Conservation (phyloP, 2,888 invertebrate species). For the Ophioninae sp. region DNA sequence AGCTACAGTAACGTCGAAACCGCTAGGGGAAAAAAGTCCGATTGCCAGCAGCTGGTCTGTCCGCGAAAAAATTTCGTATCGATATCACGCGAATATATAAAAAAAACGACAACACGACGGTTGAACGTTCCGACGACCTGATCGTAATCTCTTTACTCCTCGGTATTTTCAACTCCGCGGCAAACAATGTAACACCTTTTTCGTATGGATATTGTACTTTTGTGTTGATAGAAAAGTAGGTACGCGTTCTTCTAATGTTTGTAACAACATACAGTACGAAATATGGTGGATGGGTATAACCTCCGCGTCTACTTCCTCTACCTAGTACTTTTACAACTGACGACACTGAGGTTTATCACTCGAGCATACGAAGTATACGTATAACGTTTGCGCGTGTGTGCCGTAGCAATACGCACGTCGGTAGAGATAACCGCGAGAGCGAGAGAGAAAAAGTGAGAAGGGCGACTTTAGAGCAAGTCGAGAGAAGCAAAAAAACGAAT, state of each 20-base stretch:
- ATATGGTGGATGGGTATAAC: constrained; percentile 14
- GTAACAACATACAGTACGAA: background rate
- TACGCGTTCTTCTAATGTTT: background rate
- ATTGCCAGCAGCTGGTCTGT: background rate
- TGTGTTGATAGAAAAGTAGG: background rate
- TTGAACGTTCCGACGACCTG: background rate
- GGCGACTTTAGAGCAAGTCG: background rate
- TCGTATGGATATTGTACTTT: background rate
- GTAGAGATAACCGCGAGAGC: constrained; percentile 52
- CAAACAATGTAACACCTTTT: background rate
- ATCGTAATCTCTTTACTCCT: background rate
- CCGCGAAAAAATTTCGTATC: background rate
- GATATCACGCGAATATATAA: background rate
- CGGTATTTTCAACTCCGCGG: background rate
- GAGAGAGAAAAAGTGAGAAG: constrained; percentile 11
- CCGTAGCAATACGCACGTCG: constrained; percentile 23
- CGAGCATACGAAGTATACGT: constrained; percentile 14
- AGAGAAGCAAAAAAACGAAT: constrained; percentile 9
- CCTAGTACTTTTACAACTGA: constrained; percentile 58
- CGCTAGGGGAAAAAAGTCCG: background rate
- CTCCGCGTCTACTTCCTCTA: constrained; percentile 38
- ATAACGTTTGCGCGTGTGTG: constrained; percentile 5
- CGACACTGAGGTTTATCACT: constrained; percentile 46
- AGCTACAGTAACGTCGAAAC: background rate
- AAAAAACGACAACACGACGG: background rate